Base-by-base conservation (phyloP, 2,113 vertebrate species). In the Urocitellus parryii region DNA sequence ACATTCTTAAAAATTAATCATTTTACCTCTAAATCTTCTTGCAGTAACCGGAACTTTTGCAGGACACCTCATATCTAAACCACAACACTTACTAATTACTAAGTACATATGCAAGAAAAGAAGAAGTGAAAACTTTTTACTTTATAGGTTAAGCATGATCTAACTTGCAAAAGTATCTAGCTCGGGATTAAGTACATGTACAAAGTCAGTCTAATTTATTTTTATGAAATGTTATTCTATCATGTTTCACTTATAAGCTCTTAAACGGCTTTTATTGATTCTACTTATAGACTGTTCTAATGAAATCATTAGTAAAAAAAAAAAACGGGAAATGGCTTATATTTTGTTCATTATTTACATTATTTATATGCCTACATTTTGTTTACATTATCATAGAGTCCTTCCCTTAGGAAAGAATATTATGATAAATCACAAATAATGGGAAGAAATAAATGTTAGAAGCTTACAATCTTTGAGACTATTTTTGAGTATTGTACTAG, bases 171-270 rank as follows among this genome's bases (percentile, higher is more conserved):
- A 68, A 90, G 27, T 72, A 42, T 22, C 72, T 87, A 53, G 42
- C 90, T 97, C 87, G 53, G 90, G 65, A 77, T 93, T 77, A 86
- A 81, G 29, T 72, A 61, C 39, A 76, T 93, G 10, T 84, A 79
- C 7, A 86, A 65, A 89, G 39, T 65, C 45, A 83, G 42, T 88
- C 27, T n/a, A 61, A 2, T 85, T 20, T 88, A 67, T 25, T 88
- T 97, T 96, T 96, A 63, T 63, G 61, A 27, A 27, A 10, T 45
- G 17, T 85, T 94, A 42, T 58, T 86, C 12, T 93, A 34, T 77
- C 34, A 39, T 67, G 53, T 67, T 6, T 20, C 39, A 24, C n/a
- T 68, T 48, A 61, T 87, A 34, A 29, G 87, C 32, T 96, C n/a
- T 94, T 83, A 74, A 87, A 90, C 58, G 45, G 45, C 13, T 79